These are phyloP conservation scores for Patella caerulea DNA, from an alignment of 2,888 invertebrate genomes.

Conservation along the genomic window DNA sequence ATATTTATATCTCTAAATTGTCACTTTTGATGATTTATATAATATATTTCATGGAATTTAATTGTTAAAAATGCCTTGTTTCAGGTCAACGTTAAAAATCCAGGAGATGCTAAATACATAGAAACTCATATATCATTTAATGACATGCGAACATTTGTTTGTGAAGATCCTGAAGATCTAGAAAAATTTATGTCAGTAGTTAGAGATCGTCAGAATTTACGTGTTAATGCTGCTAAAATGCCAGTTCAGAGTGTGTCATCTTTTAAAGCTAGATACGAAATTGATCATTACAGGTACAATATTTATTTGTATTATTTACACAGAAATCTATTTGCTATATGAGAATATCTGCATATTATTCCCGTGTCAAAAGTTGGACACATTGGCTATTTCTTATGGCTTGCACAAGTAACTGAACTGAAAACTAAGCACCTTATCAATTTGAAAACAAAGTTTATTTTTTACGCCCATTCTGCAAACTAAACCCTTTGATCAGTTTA, in stretches of 20 bases:
- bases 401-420: too few species aligned
- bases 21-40: too few species aligned
- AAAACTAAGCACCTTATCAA: too few species aligned
- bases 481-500: too few species aligned
- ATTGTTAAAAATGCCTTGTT: constrained; percentile 25
- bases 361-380: background rate
- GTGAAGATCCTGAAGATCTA: constrained; percentile 85
- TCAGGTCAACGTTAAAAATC: constrained; percentile 69
- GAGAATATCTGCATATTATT: constrained; percentile 2
- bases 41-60: too few species aligned
- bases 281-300: constrained; percentile 49
- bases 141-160: constrained; percentile 88
- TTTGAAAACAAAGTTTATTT: too few species aligned
- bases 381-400: too few species aligned
- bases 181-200: constrained; percentile 79
- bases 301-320: background rate
- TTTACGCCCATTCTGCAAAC: too few species aligned
- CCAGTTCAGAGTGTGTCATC: constrained; percentile 44
- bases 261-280: constrained; percentile 49
- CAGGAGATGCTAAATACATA: constrained; percentile 79
- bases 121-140: constrained; percentile 81
- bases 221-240: constrained; percentile 78
- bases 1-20: background rate
- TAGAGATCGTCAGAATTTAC: constrained; percentile 75
- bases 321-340: background rate